Evolutionary conservation across 2,888 invertebrate species (phyloP).

Genomic region (Oscheius myriophilus): DNA sequence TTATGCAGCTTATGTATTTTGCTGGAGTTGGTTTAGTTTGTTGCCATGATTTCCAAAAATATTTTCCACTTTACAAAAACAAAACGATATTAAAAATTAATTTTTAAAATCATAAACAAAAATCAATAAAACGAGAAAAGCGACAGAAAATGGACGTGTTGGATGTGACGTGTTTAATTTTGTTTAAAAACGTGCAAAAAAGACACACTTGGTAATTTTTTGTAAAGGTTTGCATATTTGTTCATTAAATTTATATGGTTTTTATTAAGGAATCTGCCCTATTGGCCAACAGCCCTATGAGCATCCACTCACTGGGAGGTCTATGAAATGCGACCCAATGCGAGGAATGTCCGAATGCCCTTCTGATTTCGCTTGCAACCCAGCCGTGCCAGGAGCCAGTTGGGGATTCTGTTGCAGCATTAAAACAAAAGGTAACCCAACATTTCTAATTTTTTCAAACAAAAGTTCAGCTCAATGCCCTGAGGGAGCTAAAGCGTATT

Average conservation of each 20-base stretch:
- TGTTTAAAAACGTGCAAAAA: no score
- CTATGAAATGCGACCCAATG: conserved; percentile 52
- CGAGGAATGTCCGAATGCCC: conserved; percentile 41
- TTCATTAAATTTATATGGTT: no score
- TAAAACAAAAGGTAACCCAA: conserved; percentile 38
- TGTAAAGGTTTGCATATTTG: not conserved
- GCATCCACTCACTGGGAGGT: conserved; percentile 43
- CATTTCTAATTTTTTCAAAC: no score
- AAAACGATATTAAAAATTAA: no score
- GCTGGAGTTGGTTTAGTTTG: no score
- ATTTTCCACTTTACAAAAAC: no score
- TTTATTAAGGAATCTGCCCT: conserved; percentile 40
- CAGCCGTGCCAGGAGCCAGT: conserved; percentile 50
- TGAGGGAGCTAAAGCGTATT: conserved; percentile 32
- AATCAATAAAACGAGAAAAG: no score
- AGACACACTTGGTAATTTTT: not conserved
- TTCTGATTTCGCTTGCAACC: conserved; percentile 41
- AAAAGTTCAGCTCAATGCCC: conserved; percentile 52
- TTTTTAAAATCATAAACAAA: no score
- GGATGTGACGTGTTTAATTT: no score
- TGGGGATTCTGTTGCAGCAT: conserved; percentile 50
- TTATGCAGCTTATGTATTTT: no score
- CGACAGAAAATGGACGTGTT: no score
- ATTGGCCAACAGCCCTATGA: conserved; percentile 47
- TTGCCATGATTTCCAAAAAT: no score